Percentiles rank a stretch among this genome's conserved stretches.
Evolutionary conservation across 1,140 invertebrate genomes (phyloP).

Genomic region (Samia ricini): DNA sequence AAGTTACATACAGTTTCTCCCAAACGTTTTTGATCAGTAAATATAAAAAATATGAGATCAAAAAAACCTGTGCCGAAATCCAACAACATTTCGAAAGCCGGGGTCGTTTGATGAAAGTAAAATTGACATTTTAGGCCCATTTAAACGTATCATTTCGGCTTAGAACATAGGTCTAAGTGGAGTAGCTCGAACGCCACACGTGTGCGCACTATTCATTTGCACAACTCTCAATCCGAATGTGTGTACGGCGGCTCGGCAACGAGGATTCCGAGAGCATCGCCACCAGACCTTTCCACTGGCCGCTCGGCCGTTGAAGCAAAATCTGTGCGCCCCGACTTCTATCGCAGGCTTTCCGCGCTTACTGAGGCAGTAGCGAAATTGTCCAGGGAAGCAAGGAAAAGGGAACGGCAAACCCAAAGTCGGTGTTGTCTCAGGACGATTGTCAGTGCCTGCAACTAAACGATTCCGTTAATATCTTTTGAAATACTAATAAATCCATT

Average conservation of each 20-base stretch:
- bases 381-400: conserved; percentile 69
- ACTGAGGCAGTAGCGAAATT: conserved; percentile 71
- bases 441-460: conserved; percentile 57
- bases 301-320: conserved; percentile 70
- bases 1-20: conserved; percentile 26
- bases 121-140: conserved; percentile 21
- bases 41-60: conserved; percentile 41
- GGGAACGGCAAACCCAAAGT: conserved; percentile 65
- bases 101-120: conserved; percentile 35
- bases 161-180: conserved; percentile 70
- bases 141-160: not conserved
- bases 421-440: conserved; percentile 44
- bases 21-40: conserved; percentile 17
- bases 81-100: conserved; percentile 45
- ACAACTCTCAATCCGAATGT: conserved; percentile 68
- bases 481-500: not conserved
- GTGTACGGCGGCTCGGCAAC: conserved; percentile 68
- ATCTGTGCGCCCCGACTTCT: conserved; percentile 67
- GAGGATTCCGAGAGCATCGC: conserved; percentile 68
- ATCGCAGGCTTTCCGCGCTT: conserved; percentile 71
- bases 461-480: conserved; percentile 32
- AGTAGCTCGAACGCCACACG: conserved; percentile 67
- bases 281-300: conserved; percentile 75
- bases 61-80: conserved; percentile 49
- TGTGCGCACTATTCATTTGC: conserved; percentile 71